These are phyloP conservation scores for Poeciliopsis retropinna DNA, from an alignment of 2,113 vertebrate genomes.

Conservation along the genomic window DNA sequence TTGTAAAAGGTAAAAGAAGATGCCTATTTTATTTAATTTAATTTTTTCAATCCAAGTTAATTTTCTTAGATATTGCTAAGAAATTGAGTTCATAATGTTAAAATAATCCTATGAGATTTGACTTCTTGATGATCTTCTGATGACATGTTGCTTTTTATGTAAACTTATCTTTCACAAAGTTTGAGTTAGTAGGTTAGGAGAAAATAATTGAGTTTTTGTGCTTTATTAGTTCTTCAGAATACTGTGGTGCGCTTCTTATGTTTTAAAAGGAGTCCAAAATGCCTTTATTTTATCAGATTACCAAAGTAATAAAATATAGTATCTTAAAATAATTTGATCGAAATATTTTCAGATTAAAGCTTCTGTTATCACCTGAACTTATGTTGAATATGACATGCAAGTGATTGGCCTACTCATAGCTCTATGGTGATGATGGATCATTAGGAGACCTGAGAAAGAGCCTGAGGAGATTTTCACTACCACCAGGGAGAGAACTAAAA, in stretches of 20 bases:
- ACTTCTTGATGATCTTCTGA: conserved; percentile 34
- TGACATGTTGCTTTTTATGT: conserved; percentile 21
- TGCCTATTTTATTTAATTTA: background rate
- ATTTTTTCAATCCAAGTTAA: background rate
- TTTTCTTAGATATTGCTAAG: background rate
- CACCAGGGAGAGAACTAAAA: too few species aligned
- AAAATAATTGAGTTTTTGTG: conserved; percentile 40
- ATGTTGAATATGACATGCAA: too few species aligned
- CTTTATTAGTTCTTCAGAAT: conserved; percentile 31
- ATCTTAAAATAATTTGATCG: conserved; percentile 22
- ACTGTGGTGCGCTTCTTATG: conserved; percentile 26
- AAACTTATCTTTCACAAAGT: conserved; percentile 39
- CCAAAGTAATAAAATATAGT: background rate
- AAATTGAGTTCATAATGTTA: background rate
- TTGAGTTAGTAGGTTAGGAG: conserved; percentile 40
- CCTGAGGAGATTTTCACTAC: too few species aligned
- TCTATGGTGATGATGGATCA: too few species aligned
- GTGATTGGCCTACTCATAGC: too few species aligned
- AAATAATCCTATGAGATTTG: conserved; percentile 1
- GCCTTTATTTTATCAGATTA: conserved; percentile 22
- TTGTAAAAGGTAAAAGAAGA: conserved; percentile 4
- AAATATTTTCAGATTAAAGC: too few species aligned
- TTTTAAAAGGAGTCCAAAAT: conserved; percentile 27
- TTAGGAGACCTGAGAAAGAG: too few species aligned
- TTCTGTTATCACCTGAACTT: too few species aligned